Evolutionary conservation across 2,888 invertebrate genomes (phyloP), one percentile per base, ranked within the genome.

Genomic region (Coelopa pilipes): DNA sequence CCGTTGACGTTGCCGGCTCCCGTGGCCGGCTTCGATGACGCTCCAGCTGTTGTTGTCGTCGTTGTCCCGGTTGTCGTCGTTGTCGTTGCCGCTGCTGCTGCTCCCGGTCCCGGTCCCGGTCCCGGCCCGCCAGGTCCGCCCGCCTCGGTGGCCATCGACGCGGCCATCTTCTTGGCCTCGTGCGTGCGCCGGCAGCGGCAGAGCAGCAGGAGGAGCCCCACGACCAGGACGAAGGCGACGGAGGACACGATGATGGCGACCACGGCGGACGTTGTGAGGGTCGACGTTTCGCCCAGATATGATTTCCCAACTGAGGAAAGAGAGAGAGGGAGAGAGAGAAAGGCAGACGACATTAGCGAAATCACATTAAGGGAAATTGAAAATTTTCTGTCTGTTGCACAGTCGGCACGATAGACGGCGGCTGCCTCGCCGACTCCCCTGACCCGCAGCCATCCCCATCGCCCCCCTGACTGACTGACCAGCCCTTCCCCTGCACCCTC

Each of bases 171-270:
- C 78, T 82, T 83, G 70, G 82, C 80, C 72, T 80, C 79, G 57
- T 79, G 78, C 57, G 79, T 79, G 65, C 84, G 81, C 67, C 85
- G 80, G 70, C 82, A 85, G 79, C 83, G 84, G 72, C 85, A 85
- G 72, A 85, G 78, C 69, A 80, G 80, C 60, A 83, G 80, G 53
- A 84, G 77, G 59, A 83, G 76, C 17, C 77, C 81, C 70, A 80
- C 72, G 55, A 84, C 78, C 13, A 83, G 75, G 17, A 83, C 59
- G 70, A 85, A 85, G 12, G 81, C 82, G 11, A 83, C 70, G 11
- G 79, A 79, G 17, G 84, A 82, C 66, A 85, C 81, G 76, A 81
- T 75, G 76, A 85, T 83, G 78, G 83, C 86, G 76, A 85, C 81
- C 79, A 84, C 65, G 10, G 82, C 80, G 72, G 85, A 83, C 74